Evolutionary conservation across 92 coral and sea anemone genomes (phyloP).

Genomic region (Porites evermanni): DNA sequence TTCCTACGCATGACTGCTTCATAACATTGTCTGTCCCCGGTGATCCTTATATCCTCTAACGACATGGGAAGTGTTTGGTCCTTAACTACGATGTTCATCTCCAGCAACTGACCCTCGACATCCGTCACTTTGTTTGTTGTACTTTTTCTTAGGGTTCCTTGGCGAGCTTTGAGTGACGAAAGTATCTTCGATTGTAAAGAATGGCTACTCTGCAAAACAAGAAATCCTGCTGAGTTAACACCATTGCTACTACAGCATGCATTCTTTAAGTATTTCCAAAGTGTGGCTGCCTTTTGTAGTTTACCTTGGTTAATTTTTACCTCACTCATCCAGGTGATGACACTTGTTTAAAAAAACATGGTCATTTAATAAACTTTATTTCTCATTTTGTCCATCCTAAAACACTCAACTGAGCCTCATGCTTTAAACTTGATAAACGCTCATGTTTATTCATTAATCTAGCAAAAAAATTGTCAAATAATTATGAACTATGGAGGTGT

Average conservation of each 20-base stretch:
- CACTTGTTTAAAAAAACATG: too few relatives aligned
- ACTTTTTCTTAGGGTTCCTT: neutral
- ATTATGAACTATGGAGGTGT: too few relatives aligned
- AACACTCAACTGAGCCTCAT: too few relatives aligned
- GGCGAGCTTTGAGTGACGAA: neutral
- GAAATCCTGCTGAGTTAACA: neutral
- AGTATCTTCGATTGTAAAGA: slow-evolving; percentile 5
- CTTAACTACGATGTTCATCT: slow-evolving; percentile 20
- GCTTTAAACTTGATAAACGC: too few relatives aligned
- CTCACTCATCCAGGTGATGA: too few relatives aligned
- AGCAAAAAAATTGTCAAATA: too few relatives aligned
- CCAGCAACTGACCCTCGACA: neutral
- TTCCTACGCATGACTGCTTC: slow-evolving; percentile 15
- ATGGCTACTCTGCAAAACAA: slow-evolving; percentile 1
- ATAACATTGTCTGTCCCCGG: neutral
- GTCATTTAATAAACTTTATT: too few relatives aligned
- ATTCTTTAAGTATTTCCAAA: too few relatives aligned
- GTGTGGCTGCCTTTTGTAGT: too few relatives aligned
- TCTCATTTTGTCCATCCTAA: too few relatives aligned
- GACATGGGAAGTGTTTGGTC: slow-evolving; percentile 35
- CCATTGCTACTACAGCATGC: neutral
- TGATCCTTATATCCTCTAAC: slow-evolving; percentile 13
- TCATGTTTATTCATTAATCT: too few relatives aligned
- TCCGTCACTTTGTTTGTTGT: neutral
- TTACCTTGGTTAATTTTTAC: too few relatives aligned